Percentiles rank a stretch among this genome's conserved stretches.
Evolutionary conservation across 2,113 vertebrate species (phyloP).

Genomic region (Quiscalus mexicanus): DNA sequence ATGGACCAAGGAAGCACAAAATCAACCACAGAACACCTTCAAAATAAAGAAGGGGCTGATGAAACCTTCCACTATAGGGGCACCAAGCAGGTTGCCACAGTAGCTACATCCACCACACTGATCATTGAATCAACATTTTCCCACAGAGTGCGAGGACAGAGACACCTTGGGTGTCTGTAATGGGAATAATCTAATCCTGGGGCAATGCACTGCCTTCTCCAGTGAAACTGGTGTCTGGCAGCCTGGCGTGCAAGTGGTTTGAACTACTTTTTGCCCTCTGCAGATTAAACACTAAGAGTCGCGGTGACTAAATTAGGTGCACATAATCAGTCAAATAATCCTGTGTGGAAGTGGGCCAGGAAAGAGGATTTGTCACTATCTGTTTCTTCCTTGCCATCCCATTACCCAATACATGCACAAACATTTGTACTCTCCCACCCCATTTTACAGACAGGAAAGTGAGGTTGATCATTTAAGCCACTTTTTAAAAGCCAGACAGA

Average conservation of each 20-base stretch:
- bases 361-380: constrained; percentile 47
- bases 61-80: background rate
- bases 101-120: accelerated
- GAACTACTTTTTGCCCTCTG: constrained; percentile 4
- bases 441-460: background rate
- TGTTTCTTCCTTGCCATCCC: background rate
- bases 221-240: background rate
- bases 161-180: background rate
- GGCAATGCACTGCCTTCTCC: background rate
- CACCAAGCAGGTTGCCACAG: background rate
- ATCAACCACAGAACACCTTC: background rate
- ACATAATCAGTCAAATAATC: constrained; percentile 36
- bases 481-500: constrained; percentile 32
- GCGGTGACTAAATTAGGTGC: constrained; percentile 1
- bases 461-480: background rate
- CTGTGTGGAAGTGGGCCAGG: constrained; percentile 38
- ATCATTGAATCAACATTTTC: background rate
- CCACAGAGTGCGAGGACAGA: background rate
- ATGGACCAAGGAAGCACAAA: background rate
- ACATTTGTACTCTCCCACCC: background rate
- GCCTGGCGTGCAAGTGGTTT: background rate
- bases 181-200: background rate
- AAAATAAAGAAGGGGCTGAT: background rate
- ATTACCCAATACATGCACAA: background rate
- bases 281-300: constrained; percentile 14